A percentile compares a stretch with the other conserved stretches of the same genome.
Evolutionary conservation across 2,888 invertebrate species (phyloP).

Genomic region (Craniophora ligustri): DNA sequence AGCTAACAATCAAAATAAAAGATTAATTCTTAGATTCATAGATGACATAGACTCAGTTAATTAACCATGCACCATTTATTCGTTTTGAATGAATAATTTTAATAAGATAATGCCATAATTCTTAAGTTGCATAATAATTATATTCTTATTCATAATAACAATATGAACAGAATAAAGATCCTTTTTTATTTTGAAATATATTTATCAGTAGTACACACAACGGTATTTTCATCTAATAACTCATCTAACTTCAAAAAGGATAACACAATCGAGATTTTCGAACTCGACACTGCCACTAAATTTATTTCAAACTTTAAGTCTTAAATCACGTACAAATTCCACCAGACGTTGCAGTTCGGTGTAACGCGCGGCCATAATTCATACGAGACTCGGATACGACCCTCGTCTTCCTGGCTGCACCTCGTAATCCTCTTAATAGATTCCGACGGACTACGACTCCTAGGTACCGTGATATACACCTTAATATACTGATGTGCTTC

Average conservation of each 20-base stretch:
- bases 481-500: conserved; percentile 39
- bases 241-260: background rate
- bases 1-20: too few species aligned
- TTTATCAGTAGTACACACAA: too few species aligned
- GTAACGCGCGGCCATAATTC: conserved; percentile 62
- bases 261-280: background rate
- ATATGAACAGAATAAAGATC: background rate
- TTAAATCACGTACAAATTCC: conserved; percentile 10
- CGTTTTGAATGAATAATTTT: too few species aligned
- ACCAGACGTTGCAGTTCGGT: conserved; percentile 58
- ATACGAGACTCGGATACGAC: conserved; percentile 80
- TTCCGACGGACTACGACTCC: conserved; percentile 78
- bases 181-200: too few species aligned
- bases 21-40: too few species aligned
- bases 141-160: too few species aligned
- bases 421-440: conserved; percentile 88
- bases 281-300: background rate
- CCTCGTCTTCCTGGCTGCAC: conserved; percentile 83
- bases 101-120: too few species aligned
- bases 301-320: background rate
- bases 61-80: too few species aligned
- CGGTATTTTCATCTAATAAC: too few species aligned
- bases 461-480: conserved; percentile 52
- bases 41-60: too few species aligned
- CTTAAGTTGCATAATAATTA: too few species aligned